Conservation (phyloP, 2,113 vertebrate genomes). For the Capricornis sumatraensis region DNA sequence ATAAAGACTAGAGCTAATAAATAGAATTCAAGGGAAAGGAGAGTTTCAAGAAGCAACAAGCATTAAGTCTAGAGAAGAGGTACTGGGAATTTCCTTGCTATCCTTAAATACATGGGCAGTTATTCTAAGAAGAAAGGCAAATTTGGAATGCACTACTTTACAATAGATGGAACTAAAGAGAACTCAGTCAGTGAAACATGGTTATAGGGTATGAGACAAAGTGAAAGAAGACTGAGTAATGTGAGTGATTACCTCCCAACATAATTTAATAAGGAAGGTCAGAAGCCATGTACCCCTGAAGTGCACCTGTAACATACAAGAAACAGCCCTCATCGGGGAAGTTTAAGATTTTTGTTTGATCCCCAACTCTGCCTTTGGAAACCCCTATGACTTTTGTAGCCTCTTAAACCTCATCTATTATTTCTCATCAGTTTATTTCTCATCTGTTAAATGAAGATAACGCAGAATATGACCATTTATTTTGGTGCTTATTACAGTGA, state of each 20-base stretch:
- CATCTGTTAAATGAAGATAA: background rate
- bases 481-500: background rate
- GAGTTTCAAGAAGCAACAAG: background rate
- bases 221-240: background rate
- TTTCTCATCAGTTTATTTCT: background rate
- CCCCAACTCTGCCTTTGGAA: background rate
- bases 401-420: background rate
- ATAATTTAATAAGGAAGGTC: background rate
- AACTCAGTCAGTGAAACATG: background rate
- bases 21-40: background rate
- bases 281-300: background rate
- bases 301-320: background rate
- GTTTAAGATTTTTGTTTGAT: background rate
- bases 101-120: background rate
- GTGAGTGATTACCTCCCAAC: background rate
- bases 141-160: background rate
- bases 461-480: background rate
- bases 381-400: background rate
- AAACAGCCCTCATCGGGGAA: background rate
- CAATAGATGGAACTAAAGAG: rapidly evolving
- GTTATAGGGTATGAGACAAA: background rate
- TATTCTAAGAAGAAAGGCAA: background rate
- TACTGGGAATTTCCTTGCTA: background rate
- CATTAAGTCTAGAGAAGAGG: background rate
- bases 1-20: background rate